These are phyloP conservation scores for Alouatta caraya DNA, from an alignment of 2,797 vertebrate species.

Conservation along the genomic window DNA sequence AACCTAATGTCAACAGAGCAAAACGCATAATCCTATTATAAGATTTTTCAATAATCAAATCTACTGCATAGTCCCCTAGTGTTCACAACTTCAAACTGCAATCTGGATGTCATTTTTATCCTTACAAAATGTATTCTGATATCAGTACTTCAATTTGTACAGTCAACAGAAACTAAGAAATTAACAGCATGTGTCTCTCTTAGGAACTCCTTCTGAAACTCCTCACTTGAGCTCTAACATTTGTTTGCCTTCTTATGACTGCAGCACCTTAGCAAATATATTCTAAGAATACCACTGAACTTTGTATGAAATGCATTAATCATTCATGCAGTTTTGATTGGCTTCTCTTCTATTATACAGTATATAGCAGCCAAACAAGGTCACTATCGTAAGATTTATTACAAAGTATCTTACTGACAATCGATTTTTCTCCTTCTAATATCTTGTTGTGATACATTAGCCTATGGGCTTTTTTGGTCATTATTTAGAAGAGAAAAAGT, in stretches of 20 bases:
- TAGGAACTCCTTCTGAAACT: slow-evolving; percentile 51
- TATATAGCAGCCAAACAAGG: slow-evolving; percentile 48
- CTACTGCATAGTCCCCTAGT: not conserved
- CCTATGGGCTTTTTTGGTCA: not conserved
- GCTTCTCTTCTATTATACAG: slow-evolving; percentile 51
- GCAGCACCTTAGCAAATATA: slow-evolving; percentile 62
- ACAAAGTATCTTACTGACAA: slow-evolving; percentile 55
- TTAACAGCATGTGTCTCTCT: slow-evolving; percentile 40
- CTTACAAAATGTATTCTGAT: not conserved
- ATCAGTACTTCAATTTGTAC: slow-evolving; percentile 43
- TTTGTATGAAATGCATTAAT: slow-evolving; percentile 73
- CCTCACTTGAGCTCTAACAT: slow-evolving; percentile 37
- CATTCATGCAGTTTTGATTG: slow-evolving; percentile 63
- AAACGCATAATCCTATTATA: slow-evolving; percentile 35
- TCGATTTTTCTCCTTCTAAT: slow-evolving; percentile 61
- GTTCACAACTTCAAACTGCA: slow-evolving; percentile 24
- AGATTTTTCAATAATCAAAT: slow-evolving; percentile 58
- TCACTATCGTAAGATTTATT: slow-evolving; percentile 48
- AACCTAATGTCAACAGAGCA: not conserved
- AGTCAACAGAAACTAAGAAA: slow-evolving; percentile 59
- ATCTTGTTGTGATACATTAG: slow-evolving; percentile 44
- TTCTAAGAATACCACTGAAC: slow-evolving; percentile 26
- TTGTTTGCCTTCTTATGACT: slow-evolving; percentile 64
- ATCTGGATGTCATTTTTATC: slow-evolving; percentile 22
- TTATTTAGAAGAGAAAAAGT: slow-evolving; percentile 42